phyloP scores from a whole-genome alignment of 2,113 vertebrate genomes.

The Stegastes partitus region DNA sequence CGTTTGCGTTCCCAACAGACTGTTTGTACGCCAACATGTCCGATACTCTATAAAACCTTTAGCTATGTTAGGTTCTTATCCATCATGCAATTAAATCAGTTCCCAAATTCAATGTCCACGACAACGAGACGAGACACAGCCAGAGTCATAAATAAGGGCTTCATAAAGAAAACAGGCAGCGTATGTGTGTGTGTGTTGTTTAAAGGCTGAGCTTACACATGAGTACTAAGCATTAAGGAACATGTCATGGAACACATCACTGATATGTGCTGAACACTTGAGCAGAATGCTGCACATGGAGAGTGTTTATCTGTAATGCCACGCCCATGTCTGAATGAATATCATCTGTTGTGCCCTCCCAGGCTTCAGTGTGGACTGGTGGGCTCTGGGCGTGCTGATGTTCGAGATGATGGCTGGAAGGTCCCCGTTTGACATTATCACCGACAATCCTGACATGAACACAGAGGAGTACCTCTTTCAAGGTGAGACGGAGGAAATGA shows the following conservation, averaged over 20 bases:
- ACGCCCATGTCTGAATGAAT: not conserved
- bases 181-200: not conserved
- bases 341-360: conserved; percentile 6
- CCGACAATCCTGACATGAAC: conserved; percentile 99
- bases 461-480: conserved; percentile 99
- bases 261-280: too few relatives aligned
- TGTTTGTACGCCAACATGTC: too few relatives aligned
- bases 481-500: conserved; percentile 83
- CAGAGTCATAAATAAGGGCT: too few relatives aligned
- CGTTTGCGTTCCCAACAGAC: too few relatives aligned
- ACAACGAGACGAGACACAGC: too few relatives aligned
- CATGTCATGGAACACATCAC: not conserved
- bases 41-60: too few relatives aligned
- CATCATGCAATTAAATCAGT: too few relatives aligned
- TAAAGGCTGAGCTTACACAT: not conserved
- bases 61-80: too few relatives aligned
- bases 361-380: conserved; percentile 99
- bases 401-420: conserved; percentile 99
- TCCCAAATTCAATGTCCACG: too few relatives aligned
- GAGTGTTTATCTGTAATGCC: not conserved
- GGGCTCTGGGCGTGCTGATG: conserved; percentile 98
- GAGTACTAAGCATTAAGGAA: not conserved
- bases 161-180: too few relatives aligned
- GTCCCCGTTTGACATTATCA: conserved; percentile 98
- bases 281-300: not conserved